Evolutionary conservation across 2,888 invertebrate species (phyloP), one percentile per base, ranked within the genome.

Genomic region (Nipponacmea schrenckii): DNA sequence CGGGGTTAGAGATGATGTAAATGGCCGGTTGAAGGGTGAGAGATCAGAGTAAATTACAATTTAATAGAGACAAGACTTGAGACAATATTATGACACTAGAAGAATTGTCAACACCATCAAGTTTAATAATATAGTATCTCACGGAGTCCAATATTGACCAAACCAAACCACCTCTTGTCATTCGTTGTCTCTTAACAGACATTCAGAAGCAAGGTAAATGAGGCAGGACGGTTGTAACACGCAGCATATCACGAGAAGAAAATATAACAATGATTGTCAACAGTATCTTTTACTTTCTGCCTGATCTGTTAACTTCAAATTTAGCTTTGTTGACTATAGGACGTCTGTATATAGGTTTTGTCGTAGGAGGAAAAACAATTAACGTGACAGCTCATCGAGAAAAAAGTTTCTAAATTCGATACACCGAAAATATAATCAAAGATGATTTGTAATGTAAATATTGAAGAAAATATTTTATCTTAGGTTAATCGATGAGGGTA

Each of bases 41-140:
- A 56, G 56, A 56, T 56, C 24, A 56, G 39, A 39, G 39, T 39
- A 39, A 39, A 39, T 39, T 39, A 39, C 39, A 14, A 24, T 24
- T 56, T 56, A 56, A 56, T 24, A 24, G 56, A 24, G 56, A 56
- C 56, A 56, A 56, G 56, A 56, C 56, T 56, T 39, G 24, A 56
- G 24, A 56, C 56, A 56, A 56, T 56, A 56, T 56, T 56, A 56
- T 56, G 56, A 56, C 56, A 56, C 56, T 56, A 56, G 56, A 56
- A 20, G 24, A 24, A 12, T 24, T 56, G 56, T 56, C 56, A 56
- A 56, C 56, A 56, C 14, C 56, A 24, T 56, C 56, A 56, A 56
- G 56, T 56, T 56, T 56, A 56, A 56, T 39, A 39, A 39, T 56
- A 56, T 56, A 24, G 24, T 56, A 56, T 56, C 56, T 56, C 56